Evolutionary conservation across 2,797 vertebrate species (phyloP).

Genomic region (Diceros bicornis): DNA sequence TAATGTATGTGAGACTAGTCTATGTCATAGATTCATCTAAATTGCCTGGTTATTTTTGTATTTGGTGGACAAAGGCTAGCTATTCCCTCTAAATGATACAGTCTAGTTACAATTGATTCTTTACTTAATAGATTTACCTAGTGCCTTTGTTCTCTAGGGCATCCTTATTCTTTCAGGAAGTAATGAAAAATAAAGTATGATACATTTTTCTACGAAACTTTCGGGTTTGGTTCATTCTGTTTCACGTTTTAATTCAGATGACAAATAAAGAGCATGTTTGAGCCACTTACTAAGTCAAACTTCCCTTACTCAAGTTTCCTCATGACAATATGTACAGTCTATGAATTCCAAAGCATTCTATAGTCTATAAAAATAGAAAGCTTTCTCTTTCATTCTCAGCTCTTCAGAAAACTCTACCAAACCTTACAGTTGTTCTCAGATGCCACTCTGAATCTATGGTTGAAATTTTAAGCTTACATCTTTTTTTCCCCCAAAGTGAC

Average conservation of each 20-base stretch:
- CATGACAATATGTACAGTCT: background rate
- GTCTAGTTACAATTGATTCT: background rate
- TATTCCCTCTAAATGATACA: background rate
- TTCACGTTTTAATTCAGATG: slow-evolving; percentile 59
- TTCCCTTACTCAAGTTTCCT: slow-evolving; percentile 40
- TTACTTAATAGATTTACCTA: slow-evolving; percentile 29
- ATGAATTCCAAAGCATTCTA: slow-evolving; percentile 14
- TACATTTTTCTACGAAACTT: slow-evolving; percentile 16
- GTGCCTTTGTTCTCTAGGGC: background rate
- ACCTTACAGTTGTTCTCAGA: background rate
- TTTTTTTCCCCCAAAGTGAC: background rate
- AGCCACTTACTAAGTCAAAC: slow-evolving; percentile 39
- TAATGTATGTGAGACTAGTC: background rate
- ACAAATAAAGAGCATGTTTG: background rate
- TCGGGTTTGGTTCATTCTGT: background rate
- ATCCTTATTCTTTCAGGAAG: background rate
- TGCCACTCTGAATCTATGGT: slow-evolving; percentile 8
- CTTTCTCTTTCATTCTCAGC: slow-evolving; percentile 32
- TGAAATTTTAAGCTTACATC: background rate
- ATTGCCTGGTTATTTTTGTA: background rate
- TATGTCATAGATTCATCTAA: background rate
- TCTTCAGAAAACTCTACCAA: slow-evolving; percentile 42
- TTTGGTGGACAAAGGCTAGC: background rate
- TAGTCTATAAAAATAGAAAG: slow-evolving; percentile 32
- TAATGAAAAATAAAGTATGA: slow-evolving; percentile 8